These are phyloP conservation scores for Spermophilus dauricus DNA, from an alignment of 2,113 vertebrate species.

Conservation along the genomic window DNA sequence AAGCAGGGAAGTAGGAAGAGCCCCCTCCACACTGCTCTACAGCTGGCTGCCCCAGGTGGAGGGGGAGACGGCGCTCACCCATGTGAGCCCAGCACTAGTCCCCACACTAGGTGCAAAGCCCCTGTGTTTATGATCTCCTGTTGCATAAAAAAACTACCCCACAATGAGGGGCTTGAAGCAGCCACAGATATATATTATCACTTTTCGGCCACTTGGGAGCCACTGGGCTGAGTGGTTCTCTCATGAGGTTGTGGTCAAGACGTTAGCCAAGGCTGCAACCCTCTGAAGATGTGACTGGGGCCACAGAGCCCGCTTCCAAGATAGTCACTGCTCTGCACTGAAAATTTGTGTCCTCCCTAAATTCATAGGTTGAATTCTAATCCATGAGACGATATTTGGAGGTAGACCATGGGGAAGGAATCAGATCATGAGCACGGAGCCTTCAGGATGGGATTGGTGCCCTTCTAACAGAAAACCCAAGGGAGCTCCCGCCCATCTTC, in stretches of 20 bases:
- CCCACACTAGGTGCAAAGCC: background rate
- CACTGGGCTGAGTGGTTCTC: background rate
- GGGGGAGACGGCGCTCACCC: background rate
- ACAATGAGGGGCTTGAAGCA: background rate
- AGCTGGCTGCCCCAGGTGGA: background rate
- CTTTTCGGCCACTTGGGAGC: background rate
- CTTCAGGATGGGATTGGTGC: background rate
- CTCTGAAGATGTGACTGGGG: background rate
- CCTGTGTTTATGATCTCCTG: background rate
- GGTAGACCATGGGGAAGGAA: background rate
- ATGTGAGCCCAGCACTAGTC: background rate
- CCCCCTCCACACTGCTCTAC: rapidly evolving
- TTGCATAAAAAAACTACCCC: background rate
- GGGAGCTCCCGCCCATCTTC: background rate
- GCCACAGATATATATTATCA: background rate
- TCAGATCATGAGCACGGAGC: background rate
- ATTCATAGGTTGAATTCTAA: background rate
- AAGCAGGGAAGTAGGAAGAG: background rate
- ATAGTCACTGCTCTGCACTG: background rate
- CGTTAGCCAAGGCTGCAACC: background rate
- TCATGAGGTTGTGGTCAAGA: background rate
- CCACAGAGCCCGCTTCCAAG: background rate
- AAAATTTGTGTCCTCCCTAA: background rate
- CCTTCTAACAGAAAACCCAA: background rate
- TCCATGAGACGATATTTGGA: background rate